Base-by-base conservation (phyloP, 2,113 vertebrate species). In the Callopanchax toddi region DNA sequence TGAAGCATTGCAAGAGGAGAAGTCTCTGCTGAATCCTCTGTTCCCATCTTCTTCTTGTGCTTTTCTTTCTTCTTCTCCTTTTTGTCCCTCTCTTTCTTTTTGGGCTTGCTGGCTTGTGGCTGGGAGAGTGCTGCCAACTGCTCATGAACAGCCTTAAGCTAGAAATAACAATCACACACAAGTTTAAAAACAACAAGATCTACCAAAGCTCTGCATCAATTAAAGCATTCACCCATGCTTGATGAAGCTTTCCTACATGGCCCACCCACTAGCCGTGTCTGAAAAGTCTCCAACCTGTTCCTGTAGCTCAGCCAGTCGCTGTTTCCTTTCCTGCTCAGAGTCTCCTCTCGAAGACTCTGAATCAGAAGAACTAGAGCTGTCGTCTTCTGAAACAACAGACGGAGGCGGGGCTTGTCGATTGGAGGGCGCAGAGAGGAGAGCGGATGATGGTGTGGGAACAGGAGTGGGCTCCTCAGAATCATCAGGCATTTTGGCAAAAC, bases 131-230 rank as follows among this genome's bases (percentile, higher is more conserved):
- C 96, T 12, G 96, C 96, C 13, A 98, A 91, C 91, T 98, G 96
- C 70, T 98, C 96, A 0, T 98, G 96, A 42, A 97, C 96, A 11
- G 95, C 96, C 81, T 98, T 98, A 1, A 98, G 94, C 96, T 97
- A 76, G 0, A 79, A 4, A 49, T 64, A 39, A 67, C 18, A 73
- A 21, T 29, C 29, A 82, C 40, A 84, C 26, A 62, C 32, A 64
- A 22, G 44, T 25, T 22, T 65, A 44, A 62, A 26, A n/a, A 69
- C 52, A 58, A 45, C 71, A 15, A 50, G 13, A 40, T 1, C 10
- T 13, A 10, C 8, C 16, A 11, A 11, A 34, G 18, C 16, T 56
- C 13, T 11, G 9, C 12, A 25, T 7, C 10, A 9, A 32, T 32
- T 32, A 0, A 1, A 5, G 29, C 29, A 32, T 32, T 6, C 29